phyloP scores from a whole-genome alignment of 2,797 vertebrate species.

The Lithobates sylvaticus region DNA sequence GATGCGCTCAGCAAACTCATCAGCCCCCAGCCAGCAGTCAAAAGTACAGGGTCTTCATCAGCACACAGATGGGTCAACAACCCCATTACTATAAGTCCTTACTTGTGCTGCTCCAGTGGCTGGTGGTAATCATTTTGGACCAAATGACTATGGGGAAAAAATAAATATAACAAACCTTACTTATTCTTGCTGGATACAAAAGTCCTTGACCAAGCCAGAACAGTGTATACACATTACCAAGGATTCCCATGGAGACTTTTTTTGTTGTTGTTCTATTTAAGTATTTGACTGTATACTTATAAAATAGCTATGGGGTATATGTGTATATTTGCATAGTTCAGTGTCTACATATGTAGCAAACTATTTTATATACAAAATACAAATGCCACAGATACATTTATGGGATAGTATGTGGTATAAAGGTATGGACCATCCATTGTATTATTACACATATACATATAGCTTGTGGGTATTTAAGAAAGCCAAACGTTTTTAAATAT shows the following conservation, averaged over 20 bases:
- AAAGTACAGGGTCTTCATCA: slow-evolving; percentile 88
- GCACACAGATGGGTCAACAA: slow-evolving; percentile 84
- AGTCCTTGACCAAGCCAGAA: slow-evolving; percentile 70
- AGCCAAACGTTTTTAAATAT: slow-evolving; percentile 29
- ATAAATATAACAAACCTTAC: background rate
- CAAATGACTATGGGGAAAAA: slow-evolving; percentile 66
- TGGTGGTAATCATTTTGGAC: slow-evolving; percentile 65
- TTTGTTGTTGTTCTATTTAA: slow-evolving; percentile 53
- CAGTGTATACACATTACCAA: slow-evolving; percentile 57
- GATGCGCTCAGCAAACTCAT: slow-evolving; percentile 91
- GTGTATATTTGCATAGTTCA: slow-evolving; percentile 57
- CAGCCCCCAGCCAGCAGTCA: slow-evolving; percentile 84
- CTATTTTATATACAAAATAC: slow-evolving; percentile 60
- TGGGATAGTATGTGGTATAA: slow-evolving; percentile 50
- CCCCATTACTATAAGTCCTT: slow-evolving; percentile 69
- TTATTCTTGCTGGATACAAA: slow-evolving; percentile 54
- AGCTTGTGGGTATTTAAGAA: slow-evolving; percentile 58
- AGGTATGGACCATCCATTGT: slow-evolving; percentile 39
- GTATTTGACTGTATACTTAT: slow-evolving; percentile 55
- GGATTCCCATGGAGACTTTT: slow-evolving; percentile 49
- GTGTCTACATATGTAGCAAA: slow-evolving; percentile 49
- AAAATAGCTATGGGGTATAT: slow-evolving; percentile 52
- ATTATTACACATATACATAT: slow-evolving; percentile 45
- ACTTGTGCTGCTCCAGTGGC: slow-evolving; percentile 63
- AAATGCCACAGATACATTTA: slow-evolving; percentile 55